phyloP scores from a whole-genome alignment of 2,888 invertebrate species.

The Capitulum mitella region DNA sequence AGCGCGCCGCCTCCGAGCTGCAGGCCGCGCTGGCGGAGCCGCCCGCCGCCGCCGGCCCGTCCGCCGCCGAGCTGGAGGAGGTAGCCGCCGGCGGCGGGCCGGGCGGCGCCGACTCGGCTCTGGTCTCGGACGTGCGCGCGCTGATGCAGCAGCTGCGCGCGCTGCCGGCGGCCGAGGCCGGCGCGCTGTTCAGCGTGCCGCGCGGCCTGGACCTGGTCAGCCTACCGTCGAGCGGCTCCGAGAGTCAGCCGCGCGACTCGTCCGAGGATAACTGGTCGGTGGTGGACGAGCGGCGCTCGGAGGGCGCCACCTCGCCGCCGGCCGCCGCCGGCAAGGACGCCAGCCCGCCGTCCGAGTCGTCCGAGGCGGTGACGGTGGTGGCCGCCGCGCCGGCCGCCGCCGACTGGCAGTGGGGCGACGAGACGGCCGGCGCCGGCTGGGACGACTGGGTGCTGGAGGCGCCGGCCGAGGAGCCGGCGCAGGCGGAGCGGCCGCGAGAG shows the following conservation, averaged over 20 bases:
- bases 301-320: background rate
- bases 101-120: background rate
- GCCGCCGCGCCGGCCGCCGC: background rate
- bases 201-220: background rate
- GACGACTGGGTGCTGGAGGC: background rate
- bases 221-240: background rate
- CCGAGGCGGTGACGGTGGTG: background rate
- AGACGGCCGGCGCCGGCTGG: background rate
- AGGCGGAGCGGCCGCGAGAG: too few species aligned
- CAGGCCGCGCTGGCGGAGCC: background rate
- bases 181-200: background rate
- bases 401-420: background rate
- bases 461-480: too few species aligned
- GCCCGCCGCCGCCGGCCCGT: background rate
- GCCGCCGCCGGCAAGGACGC: background rate
- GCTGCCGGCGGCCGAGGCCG: background rate
- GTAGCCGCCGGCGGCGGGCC: background rate
- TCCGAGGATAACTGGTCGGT: constrained; percentile 12
- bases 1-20: background rate
- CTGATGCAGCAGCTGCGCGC: constrained; percentile 18
- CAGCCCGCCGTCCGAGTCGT: background rate
- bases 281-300: background rate
- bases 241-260: background rate
- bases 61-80: background rate
- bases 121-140: background rate